Evolutionary conservation across 2,888 invertebrate genomes (phyloP), one percentile per base, ranked within the genome.

Genomic region (Rhyacophila evoluta): DNA sequence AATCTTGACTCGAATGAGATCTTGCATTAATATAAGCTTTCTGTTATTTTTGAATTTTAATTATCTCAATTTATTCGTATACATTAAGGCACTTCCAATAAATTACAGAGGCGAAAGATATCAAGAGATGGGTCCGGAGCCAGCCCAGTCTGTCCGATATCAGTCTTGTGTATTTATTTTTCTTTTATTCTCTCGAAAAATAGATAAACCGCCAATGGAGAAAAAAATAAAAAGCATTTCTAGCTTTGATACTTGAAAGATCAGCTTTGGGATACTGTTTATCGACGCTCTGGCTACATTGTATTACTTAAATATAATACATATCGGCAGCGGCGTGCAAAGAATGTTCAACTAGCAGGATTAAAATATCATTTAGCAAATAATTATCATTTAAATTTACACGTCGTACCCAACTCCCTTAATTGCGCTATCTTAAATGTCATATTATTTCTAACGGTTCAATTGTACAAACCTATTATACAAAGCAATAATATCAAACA

Each of bases 31-130:
- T 76, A 71, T 38, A 39, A 27, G 25, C 72, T 15, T 72, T 37
- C 70, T 25, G 37, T 75, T 70, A 69, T 69, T 75, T n/a, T 78
- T 41, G 69, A 80, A 78, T 77, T 80, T 74, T 80, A 80, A 80
- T 80, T 80, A 80, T 80, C 77, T 78, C 68, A 78, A 80, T 78
- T 80, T 80, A 80, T 80, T 80, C 80, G 75, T 78, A 72, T 80
- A 72, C 80, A 80, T 80, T 80, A 80, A 78, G 78, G 74, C 74
- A 77, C 75, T 75, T 38, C 75, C 80, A 68, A 78, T 80, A 78
- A 80, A 80, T 80, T 75, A 77, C 77, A 19, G 33, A 75, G 41
- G 37, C 69, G 28, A 41, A 28, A 75, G 78, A 79, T 79, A 79
- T 70, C 71, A 70, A 71, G 74, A 75, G 78, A 75, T 75, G 75